A percentile compares a stretch with the other conserved stretches of the same genome.
Evolutionary conservation across 2,797 vertebrate species (phyloP).

Genomic region (Onychomys torridus): DNA sequence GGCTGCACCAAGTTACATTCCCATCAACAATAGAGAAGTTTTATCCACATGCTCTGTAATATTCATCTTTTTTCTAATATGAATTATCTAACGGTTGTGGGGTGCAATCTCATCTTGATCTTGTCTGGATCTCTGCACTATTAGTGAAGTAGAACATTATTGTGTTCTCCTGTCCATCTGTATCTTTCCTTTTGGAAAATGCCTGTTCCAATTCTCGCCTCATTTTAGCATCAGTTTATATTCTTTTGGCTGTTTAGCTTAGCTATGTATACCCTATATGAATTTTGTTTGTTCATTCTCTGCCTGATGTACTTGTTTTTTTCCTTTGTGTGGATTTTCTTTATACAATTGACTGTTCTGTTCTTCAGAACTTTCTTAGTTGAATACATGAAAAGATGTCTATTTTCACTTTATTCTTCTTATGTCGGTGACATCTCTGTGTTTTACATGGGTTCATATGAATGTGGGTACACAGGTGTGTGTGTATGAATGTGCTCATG

Average conservation of each 20-base stretch:
- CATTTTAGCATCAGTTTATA: neutral
- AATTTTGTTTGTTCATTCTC: neutral
- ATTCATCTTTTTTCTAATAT: neutral
- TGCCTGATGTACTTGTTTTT: neutral
- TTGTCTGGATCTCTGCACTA: no score
- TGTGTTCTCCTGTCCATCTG: rapidly evolving
- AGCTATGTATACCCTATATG: rapidly evolving
- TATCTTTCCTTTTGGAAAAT: neutral
- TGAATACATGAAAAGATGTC: neutral
- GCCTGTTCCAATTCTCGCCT: neutral
- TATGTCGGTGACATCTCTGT: neutral
- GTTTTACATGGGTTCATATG: neutral
- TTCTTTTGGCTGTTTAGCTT: neutral
- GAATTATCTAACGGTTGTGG: neutral
- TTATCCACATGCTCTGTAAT: no score
- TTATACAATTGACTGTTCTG: neutral
- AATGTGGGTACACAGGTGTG: neutral
- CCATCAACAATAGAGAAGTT: no score
- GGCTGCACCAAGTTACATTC: no score
- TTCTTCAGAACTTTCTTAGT: neutral
- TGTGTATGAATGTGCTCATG: neutral
- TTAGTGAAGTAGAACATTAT: neutral
- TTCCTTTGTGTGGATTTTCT: neutral
- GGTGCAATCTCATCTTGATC: neutral
- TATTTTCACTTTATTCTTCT: neutral